These are phyloP conservation scores for Platygyra sinensis DNA, from an alignment of 64 coral and sea anemone genomes.

Conservation along the genomic window DNA sequence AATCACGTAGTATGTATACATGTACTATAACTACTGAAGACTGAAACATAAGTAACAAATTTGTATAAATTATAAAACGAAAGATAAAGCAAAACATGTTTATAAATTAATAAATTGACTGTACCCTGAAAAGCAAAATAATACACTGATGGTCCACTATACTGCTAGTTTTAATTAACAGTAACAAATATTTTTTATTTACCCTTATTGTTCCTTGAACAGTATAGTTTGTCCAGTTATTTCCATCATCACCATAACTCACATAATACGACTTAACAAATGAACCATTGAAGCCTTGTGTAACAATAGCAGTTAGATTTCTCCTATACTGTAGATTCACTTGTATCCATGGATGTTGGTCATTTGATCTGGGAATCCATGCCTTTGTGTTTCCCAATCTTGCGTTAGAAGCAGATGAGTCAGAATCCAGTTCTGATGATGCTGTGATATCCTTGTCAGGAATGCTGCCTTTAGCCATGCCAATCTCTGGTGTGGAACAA, in stretches of 20 bases:
- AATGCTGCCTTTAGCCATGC: conserved; percentile 20
- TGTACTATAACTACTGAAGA: no score
- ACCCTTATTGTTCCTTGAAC: not conserved
- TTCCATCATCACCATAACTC: conserved; percentile 19
- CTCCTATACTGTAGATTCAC: conserved; percentile 17
- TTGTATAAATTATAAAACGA: no score
- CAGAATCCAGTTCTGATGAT: conserved; percentile 15
- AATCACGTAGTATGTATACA: no score
- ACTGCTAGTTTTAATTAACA: no score
- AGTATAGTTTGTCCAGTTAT: conserved; percentile 33
- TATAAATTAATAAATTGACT: no score
- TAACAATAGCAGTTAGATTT: conserved; percentile 32
- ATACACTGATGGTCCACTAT: no score
- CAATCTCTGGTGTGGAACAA: not conserved
- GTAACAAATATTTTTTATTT: no score
- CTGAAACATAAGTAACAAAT: no score
- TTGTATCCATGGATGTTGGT: conserved; percentile 41
- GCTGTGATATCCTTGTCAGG: conserved; percentile 19
- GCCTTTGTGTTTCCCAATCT: conserved; percentile 16
- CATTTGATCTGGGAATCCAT: conserved; percentile 18
- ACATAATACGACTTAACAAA: conserved; percentile 31
- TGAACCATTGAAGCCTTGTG: not conserved
- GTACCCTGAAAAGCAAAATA: no score
- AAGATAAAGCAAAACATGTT: no score
- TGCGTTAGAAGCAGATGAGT: conserved; percentile 13